Percentiles rank a stretch among this genome's conserved stretches.
phyloP scores from a whole-genome alignment of 2,113 vertebrate species.

The Taurulus bubalis region DNA sequence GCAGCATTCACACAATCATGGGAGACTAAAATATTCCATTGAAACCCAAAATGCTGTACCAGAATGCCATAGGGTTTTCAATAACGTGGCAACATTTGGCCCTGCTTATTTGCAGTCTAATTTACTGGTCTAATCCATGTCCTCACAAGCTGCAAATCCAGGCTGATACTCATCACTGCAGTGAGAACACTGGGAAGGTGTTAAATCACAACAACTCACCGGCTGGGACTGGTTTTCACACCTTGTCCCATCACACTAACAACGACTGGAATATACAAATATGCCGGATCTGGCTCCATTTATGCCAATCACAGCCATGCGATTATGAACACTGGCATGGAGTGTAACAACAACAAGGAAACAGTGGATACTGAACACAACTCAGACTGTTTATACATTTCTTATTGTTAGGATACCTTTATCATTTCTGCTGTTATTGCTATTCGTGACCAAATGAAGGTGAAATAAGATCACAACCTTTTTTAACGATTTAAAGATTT shows the following conservation, averaged over 20 bases:
- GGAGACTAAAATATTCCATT: not conserved
- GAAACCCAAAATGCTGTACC: not conserved
- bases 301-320: conserved; percentile 48
- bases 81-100: conserved; percentile 15
- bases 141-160: conserved; percentile 43
- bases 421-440: not conserved
- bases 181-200: conserved; percentile 64
- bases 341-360: conserved; percentile 30
- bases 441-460: not conserved
- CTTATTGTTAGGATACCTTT: not conserved
- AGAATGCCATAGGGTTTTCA: conserved; percentile 33
- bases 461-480: not conserved
- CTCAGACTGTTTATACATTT: not conserved
- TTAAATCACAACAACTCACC: conserved; percentile 68
- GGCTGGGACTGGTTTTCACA: conserved; percentile 64
- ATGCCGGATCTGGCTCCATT: conserved; percentile 50
- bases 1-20: not conserved
- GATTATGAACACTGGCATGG: conserved; percentile 47
- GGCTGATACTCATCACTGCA: conserved; percentile 49
- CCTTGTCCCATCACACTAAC: conserved; percentile 63
- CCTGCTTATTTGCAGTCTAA: conserved; percentile 31
- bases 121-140: conserved; percentile 38
- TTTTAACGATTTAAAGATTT: too few relatives aligned
- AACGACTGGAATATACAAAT: conserved; percentile 63
- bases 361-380: not conserved